Conservation (phyloP, 2,113 vertebrate genomes). For the Heterochromis multidens region DNA sequence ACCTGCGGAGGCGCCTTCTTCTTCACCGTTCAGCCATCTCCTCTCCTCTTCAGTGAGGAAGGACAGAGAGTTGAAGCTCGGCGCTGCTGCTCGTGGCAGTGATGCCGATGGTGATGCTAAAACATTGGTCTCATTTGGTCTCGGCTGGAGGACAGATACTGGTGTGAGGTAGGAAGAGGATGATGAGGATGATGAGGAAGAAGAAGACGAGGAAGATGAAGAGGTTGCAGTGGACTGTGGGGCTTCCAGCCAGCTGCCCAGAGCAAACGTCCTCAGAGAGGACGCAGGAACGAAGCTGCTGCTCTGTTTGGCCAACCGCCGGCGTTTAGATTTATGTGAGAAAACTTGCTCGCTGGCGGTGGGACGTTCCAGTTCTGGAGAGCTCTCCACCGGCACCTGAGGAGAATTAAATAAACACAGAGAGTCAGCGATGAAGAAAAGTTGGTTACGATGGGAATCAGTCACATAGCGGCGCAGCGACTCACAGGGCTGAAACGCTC, state of each 20-base stretch:
- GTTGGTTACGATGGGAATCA: accelerated
- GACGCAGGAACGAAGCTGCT: slow-evolving; percentile 13
- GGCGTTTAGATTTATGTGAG: slow-evolving; percentile 44
- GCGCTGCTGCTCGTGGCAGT: neutral
- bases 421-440: too few relatives aligned
- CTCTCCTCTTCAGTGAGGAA: slow-evolving; percentile 56
- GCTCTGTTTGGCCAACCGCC: neutral
- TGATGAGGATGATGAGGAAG: neutral
- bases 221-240: neutral
- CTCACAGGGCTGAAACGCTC: slow-evolving; percentile 23
- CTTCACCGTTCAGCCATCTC: slow-evolving; percentile 35
- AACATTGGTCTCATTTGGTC: accelerated
- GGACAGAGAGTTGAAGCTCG: slow-evolving; percentile 7
- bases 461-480: neutral
- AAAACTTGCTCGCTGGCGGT: neutral
- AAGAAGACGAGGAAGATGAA: neutral
- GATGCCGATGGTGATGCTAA: neutral
- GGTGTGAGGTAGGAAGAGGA: slow-evolving; percentile 21
- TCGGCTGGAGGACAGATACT: neutral
- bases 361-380: neutral
- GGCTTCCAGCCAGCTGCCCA: slow-evolving; percentile 19
- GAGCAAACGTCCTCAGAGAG: neutral
- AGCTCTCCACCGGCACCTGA: neutral
- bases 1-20: neutral
- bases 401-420: neutral